Conservation (phyloP, 1,140 invertebrate species). For the Heliothis subflexa region DNA sequence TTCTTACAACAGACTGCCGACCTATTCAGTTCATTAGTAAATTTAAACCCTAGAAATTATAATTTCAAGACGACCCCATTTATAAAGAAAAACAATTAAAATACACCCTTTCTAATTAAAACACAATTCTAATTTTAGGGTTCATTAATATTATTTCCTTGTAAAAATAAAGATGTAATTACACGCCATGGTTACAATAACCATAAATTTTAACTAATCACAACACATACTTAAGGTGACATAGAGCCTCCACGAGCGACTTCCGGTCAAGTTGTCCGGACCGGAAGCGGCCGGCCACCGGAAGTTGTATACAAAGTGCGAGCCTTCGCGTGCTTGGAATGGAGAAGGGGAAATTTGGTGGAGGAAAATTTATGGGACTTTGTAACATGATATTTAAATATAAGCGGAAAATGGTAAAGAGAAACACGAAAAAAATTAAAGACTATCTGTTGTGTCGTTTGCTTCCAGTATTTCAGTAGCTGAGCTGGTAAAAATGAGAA, state of each 20-base stretch:
- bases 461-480: no score
- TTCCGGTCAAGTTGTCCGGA: conserved; percentile 73
- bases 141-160: conserved; percentile 14
- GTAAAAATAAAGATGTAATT: conserved; percentile 48
- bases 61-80: neutral
- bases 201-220: conserved; percentile 79
- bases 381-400: conserved; percentile 45
- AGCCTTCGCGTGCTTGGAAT: conserved; percentile 75
- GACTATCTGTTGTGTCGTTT: neutral
- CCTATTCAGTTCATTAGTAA: no score
- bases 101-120: neutral
- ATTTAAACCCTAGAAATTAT: no score
- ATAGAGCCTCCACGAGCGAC: conserved; percentile 75
- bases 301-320: conserved; percentile 84
- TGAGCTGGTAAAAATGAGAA: no score
- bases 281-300: conserved; percentile 75
- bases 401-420: conserved; percentile 19
- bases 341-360: conserved; percentile 42
- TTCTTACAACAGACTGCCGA: no score
- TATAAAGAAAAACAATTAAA: conserved; percentile 18
- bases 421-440: neutral
- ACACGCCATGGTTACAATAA: conserved; percentile 54
- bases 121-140: conserved; percentile 24
- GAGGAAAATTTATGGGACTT: conserved; percentile 48
- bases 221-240: conserved; percentile 82